These are phyloP conservation scores for Tadarida brasiliensis DNA, from an alignment of 2,797 vertebrate genomes.

Conservation along the genomic window DNA sequence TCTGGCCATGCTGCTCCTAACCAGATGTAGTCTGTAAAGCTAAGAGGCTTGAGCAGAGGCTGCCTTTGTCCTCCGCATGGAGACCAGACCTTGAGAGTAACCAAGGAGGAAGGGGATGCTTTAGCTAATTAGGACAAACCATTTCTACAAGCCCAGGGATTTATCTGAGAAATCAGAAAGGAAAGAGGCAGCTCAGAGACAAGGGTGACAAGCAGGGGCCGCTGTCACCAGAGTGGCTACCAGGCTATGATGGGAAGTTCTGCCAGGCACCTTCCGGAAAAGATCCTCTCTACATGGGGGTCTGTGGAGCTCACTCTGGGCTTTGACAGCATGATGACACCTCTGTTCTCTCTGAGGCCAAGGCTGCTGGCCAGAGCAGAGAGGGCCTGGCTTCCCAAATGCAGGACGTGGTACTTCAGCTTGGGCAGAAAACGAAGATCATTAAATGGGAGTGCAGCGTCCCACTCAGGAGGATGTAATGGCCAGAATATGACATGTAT, in stretches of 20 bases:
- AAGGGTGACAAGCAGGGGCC: background rate
- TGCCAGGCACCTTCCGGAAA: background rate
- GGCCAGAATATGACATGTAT: background rate
- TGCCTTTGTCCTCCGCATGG: rapidly evolving
- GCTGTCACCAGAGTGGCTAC: background rate
- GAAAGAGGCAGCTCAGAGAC: background rate
- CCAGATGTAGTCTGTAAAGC: background rate
- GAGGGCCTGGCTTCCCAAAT: background rate
- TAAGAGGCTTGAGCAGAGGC: background rate
- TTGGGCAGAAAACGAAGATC: background rate
- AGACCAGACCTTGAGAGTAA: background rate
- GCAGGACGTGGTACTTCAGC: background rate
- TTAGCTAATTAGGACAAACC: background rate
- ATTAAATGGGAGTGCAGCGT: background rate
- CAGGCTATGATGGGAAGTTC: background rate
- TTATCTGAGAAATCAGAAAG: background rate
- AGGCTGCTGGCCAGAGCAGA: background rate
- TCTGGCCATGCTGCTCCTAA: background rate
- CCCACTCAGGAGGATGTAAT: background rate
- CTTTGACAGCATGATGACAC: background rate
- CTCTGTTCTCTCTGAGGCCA: background rate
- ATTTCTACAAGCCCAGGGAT: background rate
- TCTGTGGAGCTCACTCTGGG: background rate
- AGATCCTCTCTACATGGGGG: background rate
- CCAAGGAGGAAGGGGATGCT: background rate